phyloP scores from a whole-genome alignment of 2,888 invertebrate species.

The Himalopsyche kuldschensis region DNA sequence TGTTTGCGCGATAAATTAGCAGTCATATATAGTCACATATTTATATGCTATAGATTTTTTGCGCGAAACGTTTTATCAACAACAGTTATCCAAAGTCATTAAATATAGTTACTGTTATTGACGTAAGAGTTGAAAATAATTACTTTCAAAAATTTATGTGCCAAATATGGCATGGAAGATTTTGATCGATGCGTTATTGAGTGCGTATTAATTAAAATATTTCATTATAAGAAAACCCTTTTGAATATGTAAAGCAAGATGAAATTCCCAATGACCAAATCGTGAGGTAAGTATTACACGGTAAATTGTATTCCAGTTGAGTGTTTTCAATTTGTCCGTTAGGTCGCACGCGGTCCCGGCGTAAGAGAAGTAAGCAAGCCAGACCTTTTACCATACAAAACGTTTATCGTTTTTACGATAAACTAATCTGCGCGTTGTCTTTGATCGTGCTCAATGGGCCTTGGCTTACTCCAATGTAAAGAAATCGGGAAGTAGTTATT shows the following conservation, averaged over 20 bases:
- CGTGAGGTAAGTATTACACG: conserved; percentile 3
- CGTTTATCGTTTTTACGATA: background rate
- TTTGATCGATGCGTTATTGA: background rate
- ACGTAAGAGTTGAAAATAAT: too few species aligned
- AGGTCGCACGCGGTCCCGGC: background rate
- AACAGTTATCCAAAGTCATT: too few species aligned
- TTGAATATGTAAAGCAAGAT: background rate
- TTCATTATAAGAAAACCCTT: background rate
- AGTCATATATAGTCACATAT: too few species aligned
- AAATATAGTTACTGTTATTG: too few species aligned
- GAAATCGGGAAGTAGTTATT: background rate
- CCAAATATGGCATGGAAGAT: background rate
- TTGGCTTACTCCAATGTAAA: background rate
- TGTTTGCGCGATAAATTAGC: too few species aligned
- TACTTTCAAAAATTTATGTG: too few species aligned
- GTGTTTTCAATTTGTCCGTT: conserved; percentile 22
- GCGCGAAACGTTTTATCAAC: too few species aligned
- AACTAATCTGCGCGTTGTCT: background rate
- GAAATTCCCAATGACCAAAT: background rate
- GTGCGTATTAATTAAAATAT: background rate
- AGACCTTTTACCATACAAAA: background rate
- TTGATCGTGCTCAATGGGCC: background rate
- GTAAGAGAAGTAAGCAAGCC: background rate
- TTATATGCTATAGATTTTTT: too few species aligned
- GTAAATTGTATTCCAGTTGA: background rate